Evolutionary conservation across 2,888 invertebrate species (phyloP).

Genomic region (Drosophila cognata): DNA sequence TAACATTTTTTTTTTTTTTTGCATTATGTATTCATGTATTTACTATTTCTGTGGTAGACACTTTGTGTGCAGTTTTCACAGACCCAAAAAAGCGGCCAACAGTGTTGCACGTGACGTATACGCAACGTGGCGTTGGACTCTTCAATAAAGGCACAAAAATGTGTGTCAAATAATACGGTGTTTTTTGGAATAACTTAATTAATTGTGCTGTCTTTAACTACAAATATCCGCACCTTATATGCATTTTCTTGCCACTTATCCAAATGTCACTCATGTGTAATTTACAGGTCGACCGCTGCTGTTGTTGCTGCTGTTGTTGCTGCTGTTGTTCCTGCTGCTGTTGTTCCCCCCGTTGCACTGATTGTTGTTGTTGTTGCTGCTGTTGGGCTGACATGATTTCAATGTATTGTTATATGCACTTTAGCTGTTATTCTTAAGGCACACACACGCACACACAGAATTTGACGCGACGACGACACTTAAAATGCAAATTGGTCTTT

Average conservation of each 20-base stretch:
- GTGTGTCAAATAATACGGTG: conserved; percentile 49
- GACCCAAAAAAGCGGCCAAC: conserved; percentile 13
- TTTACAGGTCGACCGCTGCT: conserved; percentile 29
- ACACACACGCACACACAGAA: conserved; percentile 12
- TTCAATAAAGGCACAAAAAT: conserved; percentile 28
- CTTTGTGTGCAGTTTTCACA: conserved; percentile 1
- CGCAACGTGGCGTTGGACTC: conserved; percentile 52
- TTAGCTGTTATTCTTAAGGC: conserved; percentile 17
- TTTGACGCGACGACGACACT: conserved; percentile 17
- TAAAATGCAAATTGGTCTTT: conserved; percentile 53
- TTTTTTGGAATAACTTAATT: conserved; percentile 18
- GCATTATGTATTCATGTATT: background rate
- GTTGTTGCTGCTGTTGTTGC: conserved; percentile 10
- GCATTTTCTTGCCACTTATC: conserved; percentile 35
- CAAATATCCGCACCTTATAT: conserved; percentile 58
- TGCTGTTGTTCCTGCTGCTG: conserved; percentile 38
- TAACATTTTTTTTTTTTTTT: conserved; percentile 10
- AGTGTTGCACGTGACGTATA: conserved; percentile 62
- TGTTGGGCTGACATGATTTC: conserved; percentile 41
- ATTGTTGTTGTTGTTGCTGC: conserved; percentile 35
- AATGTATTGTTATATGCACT: conserved; percentile 51
- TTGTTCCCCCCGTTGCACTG: conserved; percentile 5
- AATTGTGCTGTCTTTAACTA: conserved; percentile 23
- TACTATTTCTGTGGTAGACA: background rate
- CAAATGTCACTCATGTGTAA: conserved; percentile 26